Percentiles rank a stretch among this genome's conserved stretches.
phyloP scores from a whole-genome alignment of 2,797 vertebrate genomes.

The Microtus obscurus region DNA sequence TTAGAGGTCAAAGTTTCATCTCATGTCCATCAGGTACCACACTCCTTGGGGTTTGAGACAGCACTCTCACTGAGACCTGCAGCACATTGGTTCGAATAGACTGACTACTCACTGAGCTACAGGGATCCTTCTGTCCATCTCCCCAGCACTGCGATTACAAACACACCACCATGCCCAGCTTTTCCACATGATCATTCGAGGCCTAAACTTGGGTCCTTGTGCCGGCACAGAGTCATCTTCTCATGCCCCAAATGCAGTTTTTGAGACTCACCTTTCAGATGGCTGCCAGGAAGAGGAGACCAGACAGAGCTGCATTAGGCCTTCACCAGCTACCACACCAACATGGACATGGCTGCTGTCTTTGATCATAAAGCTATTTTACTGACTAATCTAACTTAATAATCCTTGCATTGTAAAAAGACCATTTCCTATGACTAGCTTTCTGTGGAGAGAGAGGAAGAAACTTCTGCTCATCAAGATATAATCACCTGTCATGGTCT shows the following conservation, averaged over 20 bases:
- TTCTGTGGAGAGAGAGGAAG: conserved; percentile 3
- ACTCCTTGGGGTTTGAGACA: background rate
- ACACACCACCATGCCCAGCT: background rate
- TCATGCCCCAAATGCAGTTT: background rate
- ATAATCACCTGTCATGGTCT: conserved; percentile 2
- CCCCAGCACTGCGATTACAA: background rate
- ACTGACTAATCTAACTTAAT: conserved; percentile 3
- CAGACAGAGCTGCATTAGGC: too few relatives aligned
- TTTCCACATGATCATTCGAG: background rate
- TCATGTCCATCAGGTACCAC: background rate
- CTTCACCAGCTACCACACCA: background rate
- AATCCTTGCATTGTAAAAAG: background rate
- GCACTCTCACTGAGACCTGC: background rate
- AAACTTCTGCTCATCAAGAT: background rate
- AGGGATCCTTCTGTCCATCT: background rate
- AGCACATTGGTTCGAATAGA: background rate
- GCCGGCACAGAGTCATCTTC: background rate
- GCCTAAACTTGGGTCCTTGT: background rate
- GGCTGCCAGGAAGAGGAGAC: background rate
- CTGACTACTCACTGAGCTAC: background rate
- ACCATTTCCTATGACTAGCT: background rate
- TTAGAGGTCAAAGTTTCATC: background rate
- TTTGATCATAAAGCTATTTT: background rate
- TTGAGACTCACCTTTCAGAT: background rate
- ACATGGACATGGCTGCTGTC: background rate